Evolutionary conservation across 2,113 vertebrate species (phyloP).

Genomic region (Labrus mixtus): DNA sequence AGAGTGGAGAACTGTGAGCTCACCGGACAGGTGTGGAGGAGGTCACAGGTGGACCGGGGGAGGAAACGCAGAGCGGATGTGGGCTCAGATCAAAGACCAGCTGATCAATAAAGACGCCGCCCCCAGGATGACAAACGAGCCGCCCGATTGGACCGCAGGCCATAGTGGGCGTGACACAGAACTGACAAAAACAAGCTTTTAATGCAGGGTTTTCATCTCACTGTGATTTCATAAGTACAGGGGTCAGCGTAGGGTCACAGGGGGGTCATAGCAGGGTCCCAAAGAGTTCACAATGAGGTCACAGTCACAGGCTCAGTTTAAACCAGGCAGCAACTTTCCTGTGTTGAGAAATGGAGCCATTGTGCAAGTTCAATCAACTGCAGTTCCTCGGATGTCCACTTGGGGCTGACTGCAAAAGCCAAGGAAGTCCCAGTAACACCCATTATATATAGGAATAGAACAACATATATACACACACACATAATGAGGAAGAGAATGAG

Average conservation of each 20-base stretch:
- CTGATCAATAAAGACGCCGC: background rate
- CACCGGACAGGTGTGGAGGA: conserved; percentile 41
- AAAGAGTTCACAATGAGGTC: conserved; percentile 30
- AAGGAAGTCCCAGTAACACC: no score
- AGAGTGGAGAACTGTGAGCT: conserved; percentile 40
- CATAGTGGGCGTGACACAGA: conserved; percentile 13
- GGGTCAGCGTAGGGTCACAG: conserved; percentile 30
- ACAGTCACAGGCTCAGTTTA: background rate
- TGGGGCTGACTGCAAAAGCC: no score
- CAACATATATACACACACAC: no score
- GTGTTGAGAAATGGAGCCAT: no score
- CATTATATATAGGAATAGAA: no score
- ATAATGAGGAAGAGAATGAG: no score
- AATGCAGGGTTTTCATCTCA: conserved; percentile 27
- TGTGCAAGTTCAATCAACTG: no score
- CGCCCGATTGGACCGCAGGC: conserved; percentile 33
- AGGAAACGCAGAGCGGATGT: conserved; percentile 51
- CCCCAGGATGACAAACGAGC: background rate
- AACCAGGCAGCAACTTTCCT: no score
- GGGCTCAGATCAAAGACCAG: conserved; percentile 43
- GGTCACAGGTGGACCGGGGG: conserved; percentile 43
- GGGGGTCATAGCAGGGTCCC: conserved; percentile 42
- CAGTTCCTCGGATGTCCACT: no score
- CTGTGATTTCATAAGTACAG: conserved; percentile 31
- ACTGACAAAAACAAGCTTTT: conserved; percentile 2